These are phyloP conservation scores for Sinocyclocheilus maitianheensis DNA, from an alignment of 2,113 vertebrate species.

Conservation along the genomic window DNA sequence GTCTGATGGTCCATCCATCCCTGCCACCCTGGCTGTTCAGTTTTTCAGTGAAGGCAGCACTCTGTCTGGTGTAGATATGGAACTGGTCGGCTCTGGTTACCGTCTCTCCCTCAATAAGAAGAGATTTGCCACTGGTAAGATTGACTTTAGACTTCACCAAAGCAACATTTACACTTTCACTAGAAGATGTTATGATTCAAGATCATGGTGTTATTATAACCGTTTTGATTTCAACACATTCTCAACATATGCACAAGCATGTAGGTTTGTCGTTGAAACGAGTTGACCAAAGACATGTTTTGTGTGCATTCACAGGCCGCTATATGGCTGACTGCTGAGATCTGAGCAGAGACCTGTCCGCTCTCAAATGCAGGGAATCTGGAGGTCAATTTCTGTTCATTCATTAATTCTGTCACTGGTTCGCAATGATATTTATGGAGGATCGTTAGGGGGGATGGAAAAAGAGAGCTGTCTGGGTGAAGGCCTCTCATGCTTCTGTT, in stretches of 20 bases:
- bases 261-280: background rate
- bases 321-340: slow-evolving; percentile 97
- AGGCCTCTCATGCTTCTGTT: slow-evolving; percentile 48
- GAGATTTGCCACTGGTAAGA: slow-evolving; percentile 92
- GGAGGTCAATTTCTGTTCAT: slow-evolving; percentile 51
- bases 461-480: slow-evolving; percentile 35
- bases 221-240: background rate
- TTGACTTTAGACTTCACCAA: background rate
- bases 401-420: slow-evolving; percentile 33
- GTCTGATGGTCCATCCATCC: slow-evolving; percentile 88
- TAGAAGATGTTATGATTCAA: background rate
- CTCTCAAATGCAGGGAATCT: slow-evolving; percentile 57
- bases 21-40: slow-evolving; percentile 91
- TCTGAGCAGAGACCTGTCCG: slow-evolving; percentile 55
- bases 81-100: slow-evolving; percentile 89
- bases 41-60: slow-evolving; percentile 92
- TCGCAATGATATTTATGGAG: background rate
- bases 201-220: background rate
- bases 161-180: background rate
- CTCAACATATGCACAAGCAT: background rate
- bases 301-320: slow-evolving; percentile 82
- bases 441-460: slow-evolving; percentile 33
- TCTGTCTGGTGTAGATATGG: slow-evolving; percentile 90
- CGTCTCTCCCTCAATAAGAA: slow-evolving; percentile 94
- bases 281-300: background rate